Base-by-base conservation (phyloP, 2,888 invertebrate species). In the Antheraea yamamai region DNA sequence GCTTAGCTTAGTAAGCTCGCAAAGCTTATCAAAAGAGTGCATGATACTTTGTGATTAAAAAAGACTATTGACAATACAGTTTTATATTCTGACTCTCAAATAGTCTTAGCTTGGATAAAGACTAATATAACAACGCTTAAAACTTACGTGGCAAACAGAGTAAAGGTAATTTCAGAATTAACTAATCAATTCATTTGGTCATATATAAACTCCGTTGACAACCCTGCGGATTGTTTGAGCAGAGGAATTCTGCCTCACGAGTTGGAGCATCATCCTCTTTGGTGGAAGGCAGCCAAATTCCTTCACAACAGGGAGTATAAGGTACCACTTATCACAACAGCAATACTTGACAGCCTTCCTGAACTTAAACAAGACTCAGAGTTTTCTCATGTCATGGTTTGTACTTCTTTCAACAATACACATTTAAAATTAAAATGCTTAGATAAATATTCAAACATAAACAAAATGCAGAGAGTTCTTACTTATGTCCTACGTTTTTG, bases 131-230 rank as follows among this genome's bases (percentile, higher is more conserved):
- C 26, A 20, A 79, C 75, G 16, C 72, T 80, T 1, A 74, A 77
- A n/a, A 74, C 78, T 26, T 80, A 81, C 75, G 80, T 79, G 12
- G 76, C 78, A 12, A 80, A 80, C 64, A 79, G 80, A 71, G 79
- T 82, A 30, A 75, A 74, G n/a, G 66, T 70, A 16, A 79, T 81
- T 20, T 61, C 61, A 61, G 61, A 61, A 1, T 23, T 61, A n/a
- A 61, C 23, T n/a, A 61, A 61, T 14, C 76, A 23, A 47, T 51
- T 47, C 51, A n/a, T 12, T 39, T 72, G 72, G 72, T 72, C 72
- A 20, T 72, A 72, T 39, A 35, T 72, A n/a, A n/a, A 35, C 16
- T 35, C 47, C n/a, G 47, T 47, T n/a, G 47, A 72, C 4, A 72
- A 72, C 72, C 72, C 72, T 72, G 47, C 72, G n/a, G 72, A 72